Percentiles rank a stretch among this genome's conserved stretches.
These are phyloP conservation scores for Bathybates hornii DNA, from an alignment of 2,113 vertebrate genomes.

Conservation along the genomic window DNA sequence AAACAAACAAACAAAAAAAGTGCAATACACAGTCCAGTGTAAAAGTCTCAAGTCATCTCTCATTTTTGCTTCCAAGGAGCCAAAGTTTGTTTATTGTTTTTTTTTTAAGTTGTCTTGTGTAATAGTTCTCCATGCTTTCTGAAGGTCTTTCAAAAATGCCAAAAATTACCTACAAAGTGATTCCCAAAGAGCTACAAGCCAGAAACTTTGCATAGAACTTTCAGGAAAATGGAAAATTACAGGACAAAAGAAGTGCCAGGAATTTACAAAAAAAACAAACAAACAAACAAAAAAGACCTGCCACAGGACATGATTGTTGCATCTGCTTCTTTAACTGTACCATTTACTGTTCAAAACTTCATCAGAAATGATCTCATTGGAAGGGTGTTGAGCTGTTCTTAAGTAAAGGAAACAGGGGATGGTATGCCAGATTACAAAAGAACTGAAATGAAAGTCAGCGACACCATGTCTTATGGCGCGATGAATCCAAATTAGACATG, in stretches of 20 bases:
- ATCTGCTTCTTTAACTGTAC: not conserved
- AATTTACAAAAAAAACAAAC: accelerated
- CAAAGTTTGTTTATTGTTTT: not conserved
- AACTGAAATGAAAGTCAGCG: not conserved
- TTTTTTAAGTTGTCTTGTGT: not conserved
- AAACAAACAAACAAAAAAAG: not conserved
- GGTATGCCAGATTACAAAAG: not conserved
- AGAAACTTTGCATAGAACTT: not conserved
- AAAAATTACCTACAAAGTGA: not conserved
- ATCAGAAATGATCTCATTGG: not conserved
- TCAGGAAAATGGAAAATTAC: not conserved
- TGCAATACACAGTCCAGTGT: not conserved
- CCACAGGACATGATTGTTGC: accelerated
- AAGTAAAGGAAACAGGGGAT: not conserved
- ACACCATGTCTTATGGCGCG: not conserved
- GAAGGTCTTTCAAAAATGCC: not conserved
- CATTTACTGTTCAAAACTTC: not conserved
- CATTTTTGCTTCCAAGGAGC: not conserved
- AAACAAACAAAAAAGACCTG: not conserved
- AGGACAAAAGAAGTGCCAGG: not conserved
- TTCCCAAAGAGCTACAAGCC: not conserved
- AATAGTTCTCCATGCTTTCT: not conserved
- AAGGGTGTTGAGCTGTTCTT: not conserved
- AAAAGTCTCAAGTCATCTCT: not conserved
- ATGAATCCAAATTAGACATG: not conserved